Conservation (phyloP, 2,888 invertebrate genomes). For the Troides oblongomaculatus region DNA sequence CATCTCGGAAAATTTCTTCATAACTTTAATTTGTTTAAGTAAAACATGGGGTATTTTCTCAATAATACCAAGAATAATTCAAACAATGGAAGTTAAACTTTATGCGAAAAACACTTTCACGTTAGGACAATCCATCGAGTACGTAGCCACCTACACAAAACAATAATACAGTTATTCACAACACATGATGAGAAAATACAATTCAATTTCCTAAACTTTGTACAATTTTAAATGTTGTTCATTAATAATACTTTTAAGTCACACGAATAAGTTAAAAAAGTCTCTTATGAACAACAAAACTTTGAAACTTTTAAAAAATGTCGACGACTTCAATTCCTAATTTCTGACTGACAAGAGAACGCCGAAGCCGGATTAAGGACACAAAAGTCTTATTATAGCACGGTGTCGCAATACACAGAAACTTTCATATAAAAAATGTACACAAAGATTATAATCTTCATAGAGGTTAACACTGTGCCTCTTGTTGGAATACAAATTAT, state of each 20-base stretch:
- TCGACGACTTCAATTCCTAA: conserved; percentile 59
- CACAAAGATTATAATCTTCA: conserved; percentile 8
- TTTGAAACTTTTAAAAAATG: conserved; percentile 61
- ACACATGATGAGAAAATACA: conserved; percentile 47
- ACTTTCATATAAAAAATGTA: conserved; percentile 22
- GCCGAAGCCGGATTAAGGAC: conserved; percentile 40
- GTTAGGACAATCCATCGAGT: conserved; percentile 60
- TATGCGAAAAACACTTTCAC: conserved; percentile 79
- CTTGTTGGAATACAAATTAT: conserved; percentile 19
- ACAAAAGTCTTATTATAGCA: conserved; percentile 20
- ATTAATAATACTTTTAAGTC: conserved; percentile 24
- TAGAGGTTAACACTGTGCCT: conserved; percentile 6
- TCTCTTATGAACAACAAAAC: conserved; percentile 43
- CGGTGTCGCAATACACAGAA: conserved; percentile 13
- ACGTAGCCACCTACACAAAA: conserved; percentile 74
- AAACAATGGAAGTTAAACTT: conserved; percentile 78
- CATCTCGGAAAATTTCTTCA: conserved; percentile 47
- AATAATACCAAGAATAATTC: conserved; percentile 65
- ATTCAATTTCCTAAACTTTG: conserved; percentile 31
- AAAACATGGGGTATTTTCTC: conserved; percentile 57
- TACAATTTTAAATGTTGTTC: conserved; percentile 31
- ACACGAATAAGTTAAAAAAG: conserved; percentile 44
- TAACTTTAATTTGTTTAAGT: conserved; percentile 53
- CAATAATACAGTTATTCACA: conserved; percentile 69
- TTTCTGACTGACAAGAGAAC: conserved; percentile 54